phyloP scores from a whole-genome alignment of 2,113 vertebrate genomes.

The Zingel zingel region DNA sequence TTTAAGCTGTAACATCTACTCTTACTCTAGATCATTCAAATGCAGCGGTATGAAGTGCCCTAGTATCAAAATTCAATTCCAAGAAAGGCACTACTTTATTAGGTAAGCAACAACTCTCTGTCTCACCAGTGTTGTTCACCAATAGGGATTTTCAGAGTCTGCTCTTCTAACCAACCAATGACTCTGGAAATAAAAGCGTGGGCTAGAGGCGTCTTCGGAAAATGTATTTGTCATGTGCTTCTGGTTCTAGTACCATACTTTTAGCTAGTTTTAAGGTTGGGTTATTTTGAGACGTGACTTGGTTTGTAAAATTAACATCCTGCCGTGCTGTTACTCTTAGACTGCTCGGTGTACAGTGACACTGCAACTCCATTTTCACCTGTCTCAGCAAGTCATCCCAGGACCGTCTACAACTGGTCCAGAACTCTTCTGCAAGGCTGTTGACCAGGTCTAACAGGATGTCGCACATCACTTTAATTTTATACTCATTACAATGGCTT shows the following conservation, averaged over 20 bases:
- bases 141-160: neutral
- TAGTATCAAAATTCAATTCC: neutral
- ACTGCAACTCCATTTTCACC: no score
- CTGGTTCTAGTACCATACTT: neutral
- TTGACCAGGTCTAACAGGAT: no score
- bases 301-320: neutral
- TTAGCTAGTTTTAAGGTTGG: neutral
- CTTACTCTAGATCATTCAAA: neutral
- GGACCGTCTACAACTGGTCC: no score
- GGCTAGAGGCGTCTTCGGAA: neutral
- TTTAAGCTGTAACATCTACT: neutral
- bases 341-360: neutral
- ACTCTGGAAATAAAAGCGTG: neutral
- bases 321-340: neutral
- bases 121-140: neutral
- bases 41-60: no score
- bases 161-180: neutral
- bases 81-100: neutral
- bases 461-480: no score
- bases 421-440: no score
- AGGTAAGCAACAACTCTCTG: neutral
- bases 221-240: neutral
- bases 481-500: no score
- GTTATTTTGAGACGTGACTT: neutral
- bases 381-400: no score